Base-by-base conservation (phyloP, 2,888 invertebrate genomes). In the Gastracanthus pulcherrimus region DNA sequence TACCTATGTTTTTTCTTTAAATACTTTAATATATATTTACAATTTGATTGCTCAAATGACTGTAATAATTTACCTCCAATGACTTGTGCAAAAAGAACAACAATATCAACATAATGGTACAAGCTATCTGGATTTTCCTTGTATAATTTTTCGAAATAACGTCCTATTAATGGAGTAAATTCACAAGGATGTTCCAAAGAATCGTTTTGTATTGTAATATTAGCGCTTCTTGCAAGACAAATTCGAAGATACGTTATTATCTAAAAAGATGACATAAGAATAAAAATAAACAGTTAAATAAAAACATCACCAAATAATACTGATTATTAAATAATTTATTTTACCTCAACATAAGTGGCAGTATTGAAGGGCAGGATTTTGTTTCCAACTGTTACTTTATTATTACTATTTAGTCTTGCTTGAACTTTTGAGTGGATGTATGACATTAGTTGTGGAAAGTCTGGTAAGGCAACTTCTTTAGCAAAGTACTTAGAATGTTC, bases 201-300 rank as follows among this genome's bases (percentile, higher is more conserved):
- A 84, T 91, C 90, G 67, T 87, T 89, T 29, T 90, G 89, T 19
- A 88, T 94, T 91, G 87, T 94, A 92, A 91, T 93, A 92, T 94
- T 93, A 38, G 94, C 92, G 87, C 93, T 93, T 88, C 93, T 92
- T 88, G 96, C 95, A 66, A 98, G 92, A 86, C 97, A 97, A 90
- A 96, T 93, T 6, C 97, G 94, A 85, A 97, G 92, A 91, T 97
- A 98, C 26, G 95, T 93, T 26, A 98, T 92, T 74, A 96, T 94
- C 96, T 96, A 88, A n/a, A 91, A 89, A 82, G 84, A 58, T 84
- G 82, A 84, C 80, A 69, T 64, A 34, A 1, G 64, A 78, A 23
- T n/a, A 45, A 60, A 67, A 51, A 34, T 31, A 31, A n/a, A n/a
- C n/a, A n/a, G n/a, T n/a, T n/a, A n/a, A n/a, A n/a, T n/a, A n/a